Percentiles rank a stretch among this genome's conserved stretches.
phyloP scores from a whole-genome alignment of 2,888 invertebrate species.

The Tipula confusa region DNA sequence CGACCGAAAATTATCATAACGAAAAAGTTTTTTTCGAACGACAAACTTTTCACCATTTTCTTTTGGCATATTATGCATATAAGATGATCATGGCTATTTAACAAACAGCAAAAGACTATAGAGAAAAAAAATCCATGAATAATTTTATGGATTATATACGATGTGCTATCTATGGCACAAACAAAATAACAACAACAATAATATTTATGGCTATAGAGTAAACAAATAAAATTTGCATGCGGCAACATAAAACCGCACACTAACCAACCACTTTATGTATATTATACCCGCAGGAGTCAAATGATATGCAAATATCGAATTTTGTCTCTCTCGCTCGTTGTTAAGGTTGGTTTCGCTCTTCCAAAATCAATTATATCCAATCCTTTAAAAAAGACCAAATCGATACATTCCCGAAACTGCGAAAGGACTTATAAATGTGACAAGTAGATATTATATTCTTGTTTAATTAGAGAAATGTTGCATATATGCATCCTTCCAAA shows the following conservation, averaged over 20 bases:
- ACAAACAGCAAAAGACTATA: not conserved
- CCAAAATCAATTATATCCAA: not conserved
- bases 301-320: not conserved
- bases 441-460: not conserved
- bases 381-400: not conserved
- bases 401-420: not conserved
- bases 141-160: not conserved
- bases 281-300: not conserved
- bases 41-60: slow-evolving; percentile 5
- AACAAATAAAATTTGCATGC: slow-evolving; percentile 9
- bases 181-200: not conserved
- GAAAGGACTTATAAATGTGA: not conserved
- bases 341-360: not conserved
- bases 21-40: slow-evolving; percentile 3
- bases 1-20: not conserved
- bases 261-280: not conserved
- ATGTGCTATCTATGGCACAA: not conserved
- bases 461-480: too few relatives aligned
- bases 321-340: too few relatives aligned
- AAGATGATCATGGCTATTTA: slow-evolving; percentile 9
- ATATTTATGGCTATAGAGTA: not conserved
- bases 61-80: not conserved
- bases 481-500: too few relatives aligned
- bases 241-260: not conserved
- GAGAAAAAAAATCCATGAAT: not conserved